Base-by-base conservation (phyloP, 1,140 invertebrate genomes). In the Telenomus remus region DNA sequence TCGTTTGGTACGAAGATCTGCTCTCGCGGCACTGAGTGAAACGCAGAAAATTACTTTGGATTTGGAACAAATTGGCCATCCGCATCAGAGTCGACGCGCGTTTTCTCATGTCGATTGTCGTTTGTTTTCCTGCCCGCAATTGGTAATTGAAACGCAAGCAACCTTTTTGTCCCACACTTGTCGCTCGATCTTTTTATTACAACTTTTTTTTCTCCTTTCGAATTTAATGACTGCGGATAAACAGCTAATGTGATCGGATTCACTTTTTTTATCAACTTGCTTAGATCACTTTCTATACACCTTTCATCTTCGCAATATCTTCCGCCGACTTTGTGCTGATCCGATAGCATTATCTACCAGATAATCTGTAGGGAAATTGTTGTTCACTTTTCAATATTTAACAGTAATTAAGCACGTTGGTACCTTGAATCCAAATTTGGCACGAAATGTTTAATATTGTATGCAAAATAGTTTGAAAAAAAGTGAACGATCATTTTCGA, bases 41-140 rank as follows among this genome's bases (percentile, higher is more conserved):
- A 69, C 19, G 56, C 56, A 56, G 56, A 69, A 69, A 69, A 60
- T 69, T 55, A 50, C 65, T 48, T 69, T 51, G 49, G 56, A 60
- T 69, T 60, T 61, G 50, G 39, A 60, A 61, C 65, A 69, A 69
- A 69, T 60, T 69, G 56, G 56, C 50, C 43, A 59, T 69, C 49
- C 33, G 43, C 37, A 33, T 27, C 55, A 37, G 33, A 14, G 47
- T 12, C 43, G 47, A 1, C 19, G 16, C 35, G 16, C 35, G 43
- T 54, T 69, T 69, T 60, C 56, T 44, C 43, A 48, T 48, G 48
- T 13, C 34, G 35, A n/a, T 27, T 16, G 55, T 48, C 16, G 42
- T 50, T 48, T 46, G 56, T 70, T 70, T 70, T 70, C 51, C 66
- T 50, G 44, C 53, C 57, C 57, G 51, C 57, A 61, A 70, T 61